These are phyloP conservation scores for Manis crassicaudata DNA, from an alignment of 2,797 vertebrate genomes.

Conservation along the genomic window DNA sequence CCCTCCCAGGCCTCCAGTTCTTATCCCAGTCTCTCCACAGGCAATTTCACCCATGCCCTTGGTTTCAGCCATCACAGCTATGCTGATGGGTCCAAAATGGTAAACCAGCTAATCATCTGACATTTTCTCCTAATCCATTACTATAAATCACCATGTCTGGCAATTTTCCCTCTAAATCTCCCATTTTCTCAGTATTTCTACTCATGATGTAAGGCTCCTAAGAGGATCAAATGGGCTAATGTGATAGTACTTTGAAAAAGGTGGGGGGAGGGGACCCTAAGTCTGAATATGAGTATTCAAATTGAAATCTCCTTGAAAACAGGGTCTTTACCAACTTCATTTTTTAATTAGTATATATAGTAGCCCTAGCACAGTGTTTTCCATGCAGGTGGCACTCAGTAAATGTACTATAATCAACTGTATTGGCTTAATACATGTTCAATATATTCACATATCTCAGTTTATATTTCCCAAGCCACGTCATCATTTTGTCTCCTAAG, in stretches of 20 bases:
- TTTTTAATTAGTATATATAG: conserved; percentile 3
- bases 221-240: neutral
- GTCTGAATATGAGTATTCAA: neutral
- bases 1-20: neutral
- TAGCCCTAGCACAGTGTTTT: neutral
- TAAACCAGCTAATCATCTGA: neutral
- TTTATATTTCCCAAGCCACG: neutral
- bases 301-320: conserved; percentile 9
- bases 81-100: neutral
- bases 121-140: neutral
- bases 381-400: neutral
- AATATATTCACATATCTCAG: neutral
- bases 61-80: neutral
- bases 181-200: neutral
- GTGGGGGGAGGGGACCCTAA: neutral
- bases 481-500: conserved; percentile 4
- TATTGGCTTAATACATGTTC: neutral
- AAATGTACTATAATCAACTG: neutral
- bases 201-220: neutral
- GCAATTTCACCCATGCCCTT: neutral
- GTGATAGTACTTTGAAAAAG: neutral
- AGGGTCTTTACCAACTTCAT: neutral
- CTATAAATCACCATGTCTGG: neutral
- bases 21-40: neutral
- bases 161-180: conserved; percentile 4